Evolutionary conservation across 2,797 vertebrate genomes (phyloP), one percentile per base, ranked within the genome.

Genomic region (Zalophus californianus): DNA sequence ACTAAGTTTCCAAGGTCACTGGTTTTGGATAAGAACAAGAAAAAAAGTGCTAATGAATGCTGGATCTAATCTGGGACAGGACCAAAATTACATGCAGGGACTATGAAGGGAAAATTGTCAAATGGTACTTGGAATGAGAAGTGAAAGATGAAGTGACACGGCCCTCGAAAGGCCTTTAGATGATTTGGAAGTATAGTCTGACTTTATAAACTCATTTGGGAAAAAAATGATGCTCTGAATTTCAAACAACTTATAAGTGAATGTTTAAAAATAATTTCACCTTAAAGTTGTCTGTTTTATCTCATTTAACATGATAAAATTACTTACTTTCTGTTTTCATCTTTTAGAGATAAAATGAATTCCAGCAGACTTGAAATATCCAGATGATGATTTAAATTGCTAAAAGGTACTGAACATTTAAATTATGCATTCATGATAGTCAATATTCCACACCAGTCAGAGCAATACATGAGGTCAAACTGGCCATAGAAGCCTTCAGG

Each of bases 311-410:
- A 56, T 64, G 7, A 68, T 87, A 90, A 93, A 79, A 89, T 79
- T 52, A 68, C 48, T 41, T 86, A 75, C 23, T 68, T 94, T 86
- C 41, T 95, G 50, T 68, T 90, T 87, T 92, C 68, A 82, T 64
- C 35, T 80, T 94, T 88, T 68, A 84, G 44, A 93, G 94, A 85
- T n/a, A 86, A 91, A 92, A 52, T 56, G n/a, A 89, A 73, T 85
- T 97, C 44, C 7, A 68, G 21, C 44, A 90, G 21, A 75, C 58
- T 73, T 86, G 12, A 89, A 85, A 68, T 97, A 79, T 60, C 87
- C 32, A 96, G 38, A 44, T n/a, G 66, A 93, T 64, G 73, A 95
- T 95, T 96, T 96, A 96, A 94, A 95, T 95, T 97, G 93, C 60
- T 96, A 93, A 97, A 88, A 44, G 91, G 77, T 35, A 18, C 54